Evolutionary conservation across 2,797 vertebrate genomes (phyloP).

Genomic region (Petrocephalus schoutedeni): DNA sequence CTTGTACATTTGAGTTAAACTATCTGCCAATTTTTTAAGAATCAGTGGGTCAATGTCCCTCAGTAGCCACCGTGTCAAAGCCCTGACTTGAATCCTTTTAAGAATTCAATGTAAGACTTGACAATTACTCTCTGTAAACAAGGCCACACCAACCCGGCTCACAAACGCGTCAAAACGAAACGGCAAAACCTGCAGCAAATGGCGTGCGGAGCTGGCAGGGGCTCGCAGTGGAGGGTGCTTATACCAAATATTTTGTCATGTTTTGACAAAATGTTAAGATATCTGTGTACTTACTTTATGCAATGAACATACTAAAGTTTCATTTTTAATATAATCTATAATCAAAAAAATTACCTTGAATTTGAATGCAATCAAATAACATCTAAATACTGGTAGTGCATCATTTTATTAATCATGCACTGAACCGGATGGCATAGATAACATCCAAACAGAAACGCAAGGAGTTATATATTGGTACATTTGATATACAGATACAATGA

Average conservation of each 20-base stretch:
- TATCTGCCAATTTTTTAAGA: not conserved
- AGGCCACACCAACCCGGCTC: not conserved
- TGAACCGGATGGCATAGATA: not conserved
- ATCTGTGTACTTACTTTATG: not conserved
- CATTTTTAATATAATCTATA: not conserved
- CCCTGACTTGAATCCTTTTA: not conserved
- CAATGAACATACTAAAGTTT: not conserved
- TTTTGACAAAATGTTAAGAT: not conserved
- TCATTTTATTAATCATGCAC: too few species aligned
- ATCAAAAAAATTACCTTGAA: not conserved
- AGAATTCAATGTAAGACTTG: not conserved
- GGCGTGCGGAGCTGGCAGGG: not conserved
- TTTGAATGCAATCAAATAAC: not conserved
- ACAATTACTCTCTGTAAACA: not conserved
- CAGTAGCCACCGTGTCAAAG: not conserved
- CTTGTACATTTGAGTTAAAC: not conserved
- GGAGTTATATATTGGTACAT: not conserved
- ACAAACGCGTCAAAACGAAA: not conserved
- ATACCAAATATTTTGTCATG: not conserved
- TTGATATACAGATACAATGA: not conserved
- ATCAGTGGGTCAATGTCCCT: not conserved
- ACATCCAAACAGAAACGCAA: not conserved
- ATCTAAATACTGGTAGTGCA: not conserved
- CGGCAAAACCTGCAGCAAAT: not conserved
- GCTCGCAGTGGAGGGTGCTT: not conserved